Conservation (phyloP, 2,113 vertebrate species). For the Falcunculus frontatus region DNA sequence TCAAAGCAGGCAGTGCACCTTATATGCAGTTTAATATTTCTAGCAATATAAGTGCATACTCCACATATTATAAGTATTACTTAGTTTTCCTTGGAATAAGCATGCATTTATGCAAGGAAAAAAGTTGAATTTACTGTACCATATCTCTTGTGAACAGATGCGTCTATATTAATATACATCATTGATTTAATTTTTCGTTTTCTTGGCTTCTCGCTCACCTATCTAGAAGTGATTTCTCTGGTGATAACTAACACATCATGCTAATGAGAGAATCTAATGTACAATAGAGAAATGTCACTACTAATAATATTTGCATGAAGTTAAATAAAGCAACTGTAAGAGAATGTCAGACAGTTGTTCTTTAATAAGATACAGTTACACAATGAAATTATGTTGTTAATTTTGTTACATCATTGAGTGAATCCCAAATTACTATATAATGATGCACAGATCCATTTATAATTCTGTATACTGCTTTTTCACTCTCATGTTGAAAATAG, state of each 20-base stretch:
- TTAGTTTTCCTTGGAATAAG: constrained; percentile 50
- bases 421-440: constrained; percentile 80
- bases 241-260: constrained; percentile 80
- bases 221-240: constrained; percentile 77
- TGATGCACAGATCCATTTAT: constrained; percentile 73
- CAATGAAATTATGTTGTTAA: constrained; percentile 81
- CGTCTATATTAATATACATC: constrained; percentile 70
- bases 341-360: constrained; percentile 80
- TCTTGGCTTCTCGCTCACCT: constrained; percentile 73
- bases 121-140: constrained; percentile 62
- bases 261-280: constrained; percentile 79
- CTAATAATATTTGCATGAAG: constrained; percentile 81
- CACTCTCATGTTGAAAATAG: constrained; percentile 43
- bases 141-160: constrained; percentile 68
- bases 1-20: neutral
- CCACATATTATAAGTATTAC: constrained; percentile 6
- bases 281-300: constrained; percentile 83
- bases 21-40: constrained; percentile 16
- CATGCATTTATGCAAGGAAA: constrained; percentile 50
- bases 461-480: constrained; percentile 72
- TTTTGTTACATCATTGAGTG: constrained; percentile 79
- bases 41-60: neutral
- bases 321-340: constrained; percentile 81
- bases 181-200: constrained; percentile 77
- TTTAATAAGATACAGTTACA: constrained; percentile 80